Base-by-base conservation (phyloP, 2,113 vertebrate species). In the Lepisosteus osseus region DNA sequence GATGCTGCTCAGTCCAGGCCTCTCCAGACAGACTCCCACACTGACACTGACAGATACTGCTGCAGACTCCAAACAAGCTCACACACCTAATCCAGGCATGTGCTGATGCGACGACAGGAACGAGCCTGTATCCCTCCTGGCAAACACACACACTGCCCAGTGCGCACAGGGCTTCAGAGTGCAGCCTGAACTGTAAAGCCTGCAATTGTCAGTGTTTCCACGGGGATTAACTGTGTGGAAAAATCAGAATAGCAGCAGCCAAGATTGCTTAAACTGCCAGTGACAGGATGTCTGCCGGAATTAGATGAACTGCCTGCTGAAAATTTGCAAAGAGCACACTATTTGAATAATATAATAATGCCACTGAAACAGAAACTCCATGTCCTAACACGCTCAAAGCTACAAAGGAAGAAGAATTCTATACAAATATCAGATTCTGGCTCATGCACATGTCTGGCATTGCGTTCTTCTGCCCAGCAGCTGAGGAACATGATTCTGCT, bases 181-280 rank as follows among this genome's bases (percentile, higher is more conserved):
- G 45, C 44, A 17, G 72, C 14, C 29, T 62, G 44, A n/a, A 14
- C 65, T n/a, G 56, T 13, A 67, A 68, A 73, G 72, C 65, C 45
- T 43, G 51, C 51, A n/a, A 72, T 72, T 72, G 70, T 72, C 70
- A 56, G 40, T 65, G 70, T 65, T 72, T 72, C 62, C 57, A 73
- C 54, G 42, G 41, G 47, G 71, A 66, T 66, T 66, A 59, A 61
- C 12, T 3, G 17, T 59, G 65, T 4, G 57, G 43, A 67, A 67
- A 72, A 61, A 61, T 8, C 42, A 45, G 56, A 67, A 72, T 43
- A 45, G 54, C 42, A 40, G 2, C 3, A 15, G 4, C 43, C 65
- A 7, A 15, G 29, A 68, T 66, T 6, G 29, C 65, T 44, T 51
- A 68, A 68, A 17, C 72, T 40, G 65, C 57, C 65, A 68, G 44